Evolutionary conservation across 2,888 invertebrate species (phyloP), one percentile per base, ranked within the genome.

Genomic region (Tenthredo mesomela): DNA sequence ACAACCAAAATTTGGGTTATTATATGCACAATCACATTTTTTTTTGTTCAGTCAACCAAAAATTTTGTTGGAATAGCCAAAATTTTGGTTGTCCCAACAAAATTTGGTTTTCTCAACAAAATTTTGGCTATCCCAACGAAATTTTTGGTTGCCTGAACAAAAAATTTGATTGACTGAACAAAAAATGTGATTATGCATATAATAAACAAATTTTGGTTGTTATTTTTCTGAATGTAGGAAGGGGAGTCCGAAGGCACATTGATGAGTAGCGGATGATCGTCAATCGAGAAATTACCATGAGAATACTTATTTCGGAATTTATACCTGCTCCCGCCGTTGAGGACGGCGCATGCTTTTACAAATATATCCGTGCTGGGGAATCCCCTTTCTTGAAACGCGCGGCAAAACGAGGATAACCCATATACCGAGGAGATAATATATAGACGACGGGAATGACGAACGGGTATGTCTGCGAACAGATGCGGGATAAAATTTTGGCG

Each of bases 271-370:
- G 40, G 21, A 43, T 73, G 73, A 33, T 21, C 73, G 43, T 40
- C 73, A 21, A 43, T 73, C 25, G 43, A 21, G 73, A 9, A 43
- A 73, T 73, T 73, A 73, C 73, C 73, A 73, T 73, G 25, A 73
- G n/a, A 73, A 73, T 40, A 25, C 73, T 73, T 10, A 40, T 43
- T 43, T 15, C 7, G 43, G 21, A 43, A 73, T 73, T 43, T 43
- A 73, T 43, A 73, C 43, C 37, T 73, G 73, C n/a, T 21, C 5
- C 5, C 67, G 33, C 4, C 12, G 29, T 73, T 4, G n/a, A 73
- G 12, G 43, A 9, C 43, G 73, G 43, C n/a, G n/a, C n/a, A n/a
- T 73, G 73, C 29, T 67, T 67, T 67, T 33, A 18, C 67, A 33
- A 4, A 15, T 7, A 15, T 7, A 15, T 21, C 43, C 37, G n/a